Conservation (phyloP, 2,797 vertebrate species). For the Alca torda region DNA sequence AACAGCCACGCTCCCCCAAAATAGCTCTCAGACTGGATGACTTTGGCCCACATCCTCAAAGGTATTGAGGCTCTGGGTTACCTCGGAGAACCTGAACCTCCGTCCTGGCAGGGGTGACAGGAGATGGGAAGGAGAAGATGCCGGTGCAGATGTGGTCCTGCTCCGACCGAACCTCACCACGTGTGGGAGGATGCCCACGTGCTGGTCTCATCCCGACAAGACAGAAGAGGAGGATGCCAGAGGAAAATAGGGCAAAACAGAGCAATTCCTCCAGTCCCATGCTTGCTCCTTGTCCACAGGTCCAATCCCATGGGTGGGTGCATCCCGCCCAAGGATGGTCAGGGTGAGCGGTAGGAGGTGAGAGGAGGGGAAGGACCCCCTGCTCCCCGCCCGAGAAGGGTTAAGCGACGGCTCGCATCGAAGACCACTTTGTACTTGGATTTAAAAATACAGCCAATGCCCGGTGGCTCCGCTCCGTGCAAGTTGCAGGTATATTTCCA, state of each 20-base stretch:
- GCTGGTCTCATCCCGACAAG: not conserved
- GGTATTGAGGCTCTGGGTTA: slow-evolving; percentile 20
- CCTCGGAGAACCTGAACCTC: not conserved
- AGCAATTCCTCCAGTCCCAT: not conserved
- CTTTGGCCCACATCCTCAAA: slow-evolving; percentile 69
- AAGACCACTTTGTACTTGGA: slow-evolving; percentile 67
- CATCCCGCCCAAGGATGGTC: too few relatives aligned
- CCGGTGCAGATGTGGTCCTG: not conserved
- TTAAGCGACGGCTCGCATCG: not conserved
- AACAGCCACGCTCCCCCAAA: not conserved
- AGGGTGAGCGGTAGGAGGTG: not conserved
- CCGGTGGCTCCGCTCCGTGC: not conserved
- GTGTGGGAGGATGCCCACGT: rapidly evolving
- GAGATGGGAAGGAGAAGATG: not conserved
- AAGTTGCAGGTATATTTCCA: slow-evolving; percentile 66
- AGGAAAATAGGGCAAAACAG: not conserved
- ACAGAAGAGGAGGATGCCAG: too few relatives aligned
- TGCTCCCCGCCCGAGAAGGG: not conserved
- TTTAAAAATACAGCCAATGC: slow-evolving; percentile 66
- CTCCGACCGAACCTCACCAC: rapidly evolving
- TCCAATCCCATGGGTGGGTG: not conserved
- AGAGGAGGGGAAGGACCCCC: not conserved
- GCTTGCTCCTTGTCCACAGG: rapidly evolving
- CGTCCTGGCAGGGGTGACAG: rapidly evolving
- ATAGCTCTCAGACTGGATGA: slow-evolving; percentile 51